Conservation (phyloP, 1,140 invertebrate genomes). For the Drosophila sturtevanti region DNA sequence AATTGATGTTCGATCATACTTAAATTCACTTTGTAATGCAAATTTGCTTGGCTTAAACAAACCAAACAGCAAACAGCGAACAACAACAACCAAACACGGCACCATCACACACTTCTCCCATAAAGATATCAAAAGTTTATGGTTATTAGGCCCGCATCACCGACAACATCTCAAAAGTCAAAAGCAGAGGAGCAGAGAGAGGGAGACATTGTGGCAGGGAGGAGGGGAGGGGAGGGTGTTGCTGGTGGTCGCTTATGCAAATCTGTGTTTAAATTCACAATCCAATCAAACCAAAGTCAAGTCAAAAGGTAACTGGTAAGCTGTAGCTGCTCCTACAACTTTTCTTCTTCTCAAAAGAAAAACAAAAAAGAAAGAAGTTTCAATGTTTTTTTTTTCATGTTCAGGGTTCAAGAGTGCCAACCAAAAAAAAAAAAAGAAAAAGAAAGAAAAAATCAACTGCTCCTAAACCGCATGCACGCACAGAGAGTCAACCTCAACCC, state of each 20-base stretch:
- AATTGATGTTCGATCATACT: slow-evolving; percentile 71
- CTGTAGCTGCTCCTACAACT: slow-evolving; percentile 4
- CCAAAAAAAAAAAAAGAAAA: too few relatives aligned
- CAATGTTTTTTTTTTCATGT: slow-evolving; percentile 67
- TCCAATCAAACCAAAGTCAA: slow-evolving; percentile 18
- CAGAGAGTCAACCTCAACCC: slow-evolving; percentile 34
- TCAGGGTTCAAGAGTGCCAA: slow-evolving; percentile 60
- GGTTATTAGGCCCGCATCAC: slow-evolving; percentile 64
- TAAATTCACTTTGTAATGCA: slow-evolving; percentile 77
- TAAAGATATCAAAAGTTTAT: slow-evolving; percentile 77
- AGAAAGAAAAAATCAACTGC: too few relatives aligned
- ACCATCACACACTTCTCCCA: slow-evolving; percentile 56
- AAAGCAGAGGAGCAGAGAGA: not conserved
- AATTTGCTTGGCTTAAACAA: slow-evolving; percentile 45
- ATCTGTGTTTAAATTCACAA: slow-evolving; percentile 46
- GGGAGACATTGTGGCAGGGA: slow-evolving; percentile 24
- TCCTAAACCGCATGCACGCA: not conserved
- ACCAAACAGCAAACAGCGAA: slow-evolving; percentile 17
- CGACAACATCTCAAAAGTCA: slow-evolving; percentile 19
- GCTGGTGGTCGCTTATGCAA: slow-evolving; percentile 60
- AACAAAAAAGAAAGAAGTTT: not conserved
- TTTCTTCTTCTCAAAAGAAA: not conserved
- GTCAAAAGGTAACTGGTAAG: slow-evolving; percentile 1
- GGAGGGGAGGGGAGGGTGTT: too few relatives aligned
- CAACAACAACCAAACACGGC: slow-evolving; percentile 17